These are phyloP conservation scores for Meteorus cinctellus DNA, from an alignment of 2,888 invertebrate genomes.

Conservation along the genomic window DNA sequence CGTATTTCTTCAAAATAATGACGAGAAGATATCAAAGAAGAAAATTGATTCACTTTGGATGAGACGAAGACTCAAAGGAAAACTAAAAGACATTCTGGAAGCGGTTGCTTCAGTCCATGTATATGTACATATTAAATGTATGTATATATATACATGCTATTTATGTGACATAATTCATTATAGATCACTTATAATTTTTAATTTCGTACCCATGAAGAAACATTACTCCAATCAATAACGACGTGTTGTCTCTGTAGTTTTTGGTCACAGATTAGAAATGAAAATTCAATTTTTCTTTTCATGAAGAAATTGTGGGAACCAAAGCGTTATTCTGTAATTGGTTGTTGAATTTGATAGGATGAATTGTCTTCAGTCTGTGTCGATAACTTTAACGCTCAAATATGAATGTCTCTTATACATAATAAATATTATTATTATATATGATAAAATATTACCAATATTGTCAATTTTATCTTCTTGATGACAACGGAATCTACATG, in stretches of 20 bases:
- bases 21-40: background rate
- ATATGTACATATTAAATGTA: background rate
- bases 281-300: conserved; percentile 6
- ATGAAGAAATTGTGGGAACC: background rate
- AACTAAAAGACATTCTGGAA: background rate
- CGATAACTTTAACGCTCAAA: conserved; percentile 6
- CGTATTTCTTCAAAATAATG: background rate
- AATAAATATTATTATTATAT: conserved; percentile 31
- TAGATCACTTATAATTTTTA: background rate
- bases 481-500: background rate
- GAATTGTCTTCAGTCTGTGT: conserved; percentile 31
- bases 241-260: conserved; percentile 10
- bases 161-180: background rate
- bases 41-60: background rate
- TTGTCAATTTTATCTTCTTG: conserved; percentile 32
- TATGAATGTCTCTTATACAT: conserved; percentile 15
- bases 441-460: conserved; percentile 7
- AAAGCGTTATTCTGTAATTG: background rate
- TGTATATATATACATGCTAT: background rate
- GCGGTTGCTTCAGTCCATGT: background rate
- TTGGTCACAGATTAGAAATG: conserved; percentile 23
- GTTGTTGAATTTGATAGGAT: background rate
- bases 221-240: conserved; percentile 24
- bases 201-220: conserved; percentile 14
- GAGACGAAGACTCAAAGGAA: background rate